These are phyloP conservation scores for Penelope pileata DNA, from an alignment of 2,113 vertebrate genomes.

Conservation along the genomic window DNA sequence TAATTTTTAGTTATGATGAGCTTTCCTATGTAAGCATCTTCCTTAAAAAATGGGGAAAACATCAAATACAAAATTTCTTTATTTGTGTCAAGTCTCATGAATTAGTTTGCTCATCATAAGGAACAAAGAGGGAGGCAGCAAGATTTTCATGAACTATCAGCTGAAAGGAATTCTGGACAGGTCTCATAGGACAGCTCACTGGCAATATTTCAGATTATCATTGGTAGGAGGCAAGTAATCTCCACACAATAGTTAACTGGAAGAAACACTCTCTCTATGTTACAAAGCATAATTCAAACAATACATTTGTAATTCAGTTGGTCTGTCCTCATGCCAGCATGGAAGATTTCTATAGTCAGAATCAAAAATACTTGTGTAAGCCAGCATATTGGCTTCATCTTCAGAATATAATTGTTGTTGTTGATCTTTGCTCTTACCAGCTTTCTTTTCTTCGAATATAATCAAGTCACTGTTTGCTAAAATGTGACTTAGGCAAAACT, in stretches of 20 bases:
- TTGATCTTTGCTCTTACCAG: background rate
- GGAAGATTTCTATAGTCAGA: background rate
- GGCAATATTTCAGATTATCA: background rate
- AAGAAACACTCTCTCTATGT: background rate
- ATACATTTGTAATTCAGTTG: background rate
- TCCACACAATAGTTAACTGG: background rate
- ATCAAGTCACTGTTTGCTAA: background rate
- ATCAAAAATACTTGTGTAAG: background rate
- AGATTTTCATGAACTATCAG: background rate
- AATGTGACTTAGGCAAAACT: background rate
- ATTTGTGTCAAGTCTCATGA: background rate
- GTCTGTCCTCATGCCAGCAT: background rate
- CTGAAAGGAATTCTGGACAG: background rate
- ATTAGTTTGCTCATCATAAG: background rate
- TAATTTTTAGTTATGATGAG: background rate
- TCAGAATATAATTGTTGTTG: background rate
- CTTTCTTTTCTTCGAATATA: background rate
- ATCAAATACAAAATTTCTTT: background rate
- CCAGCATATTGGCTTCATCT: background rate
- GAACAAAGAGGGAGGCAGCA: background rate
- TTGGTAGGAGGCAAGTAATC: background rate
- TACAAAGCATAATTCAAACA: background rate
- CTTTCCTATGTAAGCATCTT: background rate
- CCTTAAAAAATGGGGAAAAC: background rate
- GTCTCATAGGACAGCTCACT: background rate